Evolutionary conservation across 2,797 vertebrate genomes (phyloP).

Genomic region (Mormyrops boulengeri): DNA sequence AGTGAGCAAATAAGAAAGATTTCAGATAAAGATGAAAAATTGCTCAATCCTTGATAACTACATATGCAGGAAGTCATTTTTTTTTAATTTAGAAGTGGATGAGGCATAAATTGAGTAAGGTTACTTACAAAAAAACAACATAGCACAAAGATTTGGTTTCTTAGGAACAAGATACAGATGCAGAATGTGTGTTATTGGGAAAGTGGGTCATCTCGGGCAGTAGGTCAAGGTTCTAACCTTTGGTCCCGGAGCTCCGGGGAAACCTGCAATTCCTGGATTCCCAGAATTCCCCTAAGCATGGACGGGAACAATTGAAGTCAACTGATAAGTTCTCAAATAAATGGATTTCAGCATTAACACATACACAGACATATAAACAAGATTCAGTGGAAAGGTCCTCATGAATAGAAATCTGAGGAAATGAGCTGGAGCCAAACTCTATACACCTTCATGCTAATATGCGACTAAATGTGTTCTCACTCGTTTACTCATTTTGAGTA

Average conservation of each 20-base stretch:
- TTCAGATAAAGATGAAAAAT: neutral
- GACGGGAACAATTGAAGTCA: conserved; percentile 13
- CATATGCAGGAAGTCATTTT: neutral
- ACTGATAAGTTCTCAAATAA: neutral
- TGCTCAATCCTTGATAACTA: neutral
- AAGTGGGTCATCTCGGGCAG: neutral
- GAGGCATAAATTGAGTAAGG: neutral
- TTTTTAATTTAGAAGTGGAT: neutral
- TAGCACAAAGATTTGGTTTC: neutral
- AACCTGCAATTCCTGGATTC: conserved; percentile 45
- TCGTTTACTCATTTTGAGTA: neutral
- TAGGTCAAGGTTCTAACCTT: conserved; percentile 45
- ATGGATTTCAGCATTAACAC: neutral
- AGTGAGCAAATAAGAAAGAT: neutral
- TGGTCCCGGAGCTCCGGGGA: conserved; percentile 45
- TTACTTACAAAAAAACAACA: neutral
- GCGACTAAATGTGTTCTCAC: neutral
- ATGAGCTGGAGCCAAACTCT: neutral
- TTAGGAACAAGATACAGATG: neutral
- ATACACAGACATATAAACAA: neutral
- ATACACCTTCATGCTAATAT: neutral
- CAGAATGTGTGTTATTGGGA: neutral
- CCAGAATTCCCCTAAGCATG: conserved; percentile 51
- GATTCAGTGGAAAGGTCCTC: neutral
- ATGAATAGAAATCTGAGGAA: neutral